These are phyloP conservation scores for Endomychus coccineus DNA, from an alignment of 2,888 invertebrate species.

Conservation along the genomic window DNA sequence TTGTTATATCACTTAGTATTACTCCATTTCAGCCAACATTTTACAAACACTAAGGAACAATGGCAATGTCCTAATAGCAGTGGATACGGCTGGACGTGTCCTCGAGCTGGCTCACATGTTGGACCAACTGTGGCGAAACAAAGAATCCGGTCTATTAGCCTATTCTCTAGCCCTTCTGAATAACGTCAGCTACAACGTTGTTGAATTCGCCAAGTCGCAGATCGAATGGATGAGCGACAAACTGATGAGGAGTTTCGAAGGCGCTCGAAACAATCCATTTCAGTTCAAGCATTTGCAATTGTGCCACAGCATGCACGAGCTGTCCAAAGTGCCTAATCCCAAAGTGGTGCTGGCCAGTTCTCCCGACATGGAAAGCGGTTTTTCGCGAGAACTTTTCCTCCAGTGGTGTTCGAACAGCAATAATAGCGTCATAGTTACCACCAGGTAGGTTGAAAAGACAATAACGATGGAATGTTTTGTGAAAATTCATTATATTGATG, in stretches of 20 bases:
- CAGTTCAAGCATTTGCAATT: constrained; percentile 89
- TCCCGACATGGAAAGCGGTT: constrained; percentile 92
- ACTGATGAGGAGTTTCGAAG: constrained; percentile 85
- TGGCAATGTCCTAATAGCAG: constrained; percentile 92
- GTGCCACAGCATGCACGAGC: constrained; percentile 86
- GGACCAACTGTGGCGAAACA: constrained; percentile 89
- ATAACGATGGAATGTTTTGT: background rate
- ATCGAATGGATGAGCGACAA: constrained; percentile 99
- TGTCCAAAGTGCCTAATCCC: constrained; percentile 79
- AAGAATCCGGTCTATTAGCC: constrained; percentile 90
- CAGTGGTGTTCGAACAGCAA: constrained; percentile 88
- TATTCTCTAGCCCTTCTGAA: constrained; percentile 91
- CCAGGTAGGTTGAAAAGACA: constrained; percentile 51
- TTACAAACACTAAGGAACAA: constrained; percentile 86
- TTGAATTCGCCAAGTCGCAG: constrained; percentile 97
- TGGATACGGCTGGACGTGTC: constrained; percentile 95
- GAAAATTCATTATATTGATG: too few species aligned
- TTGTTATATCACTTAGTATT: too few species aligned
- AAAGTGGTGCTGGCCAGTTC: constrained; percentile 94
- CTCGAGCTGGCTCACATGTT: constrained; percentile 94
- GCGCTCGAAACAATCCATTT: constrained; percentile 89
- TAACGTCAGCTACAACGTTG: constrained; percentile 96
- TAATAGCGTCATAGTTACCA: constrained; percentile 92
- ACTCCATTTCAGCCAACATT: constrained; percentile 71
- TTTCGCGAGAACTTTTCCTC: constrained; percentile 87